Evolutionary conservation across 1,140 invertebrate genomes (phyloP), one percentile per base, ranked within the genome.

Genomic region (Calephelis virginiensis): DNA sequence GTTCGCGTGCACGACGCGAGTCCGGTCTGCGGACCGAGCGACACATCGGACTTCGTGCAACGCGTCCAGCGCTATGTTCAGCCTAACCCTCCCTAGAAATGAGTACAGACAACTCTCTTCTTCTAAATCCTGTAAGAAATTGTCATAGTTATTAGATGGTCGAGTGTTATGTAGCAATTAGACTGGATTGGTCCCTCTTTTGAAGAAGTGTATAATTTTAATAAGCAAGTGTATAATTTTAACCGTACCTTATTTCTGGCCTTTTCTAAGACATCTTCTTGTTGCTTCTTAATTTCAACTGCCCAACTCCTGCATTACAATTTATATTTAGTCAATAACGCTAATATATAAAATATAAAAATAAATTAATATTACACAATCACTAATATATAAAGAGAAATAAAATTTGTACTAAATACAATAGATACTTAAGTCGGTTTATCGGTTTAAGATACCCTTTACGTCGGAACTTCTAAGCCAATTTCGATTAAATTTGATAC

Each of bases 61-160:
- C 8, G 82, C 85, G 64, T 90, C 85, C 40, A 90, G 61, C 0
- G 85, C 80, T 37, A 77, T 74, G 70, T 85, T 83, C 50, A 90
- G 47, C 0, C 82, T 76, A 0, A 82, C 82, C 0, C 83, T 80
- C 0, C 70, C 78, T 1, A 90, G 70, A 48, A 90, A 88, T 8
- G 66, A 68, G 71, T 88, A 86, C 1, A 90, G 64, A 0, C 81
- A 84, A 28, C 63, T 64, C 67, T 90, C 87, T 47, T 83, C 79
- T 47, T 75, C 70, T 9, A 37, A 45, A 13, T 83, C 78, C 87
- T 90, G 68, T 13, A 70, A 45, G 14, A 40, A 45, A 64, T 37
- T 38, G 6, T 61, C 10, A 0, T n/a, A 7, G 12, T 49, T 10
- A 49, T 13, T 49, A 13, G 13, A 3, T 17, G 17, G 17, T 17